These are phyloP conservation scores for Pocillopora grandis DNA, from an alignment of 92 coral and sea anemone genomes.

Conservation along the genomic window DNA sequence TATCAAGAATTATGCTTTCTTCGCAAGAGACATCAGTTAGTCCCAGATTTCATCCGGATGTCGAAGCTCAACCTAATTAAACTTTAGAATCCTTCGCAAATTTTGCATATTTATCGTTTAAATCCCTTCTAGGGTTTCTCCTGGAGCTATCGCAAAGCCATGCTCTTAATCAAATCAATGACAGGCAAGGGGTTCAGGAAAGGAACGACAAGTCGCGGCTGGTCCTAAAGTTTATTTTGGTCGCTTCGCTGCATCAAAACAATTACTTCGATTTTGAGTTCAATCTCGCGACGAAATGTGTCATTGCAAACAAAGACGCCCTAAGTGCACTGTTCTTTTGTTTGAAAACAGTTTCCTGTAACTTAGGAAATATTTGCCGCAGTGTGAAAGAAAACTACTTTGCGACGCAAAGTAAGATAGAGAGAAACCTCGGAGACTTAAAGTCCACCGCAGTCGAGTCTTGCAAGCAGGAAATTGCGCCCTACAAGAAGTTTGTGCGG, in stretches of 20 bases:
- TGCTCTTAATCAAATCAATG: slow-evolving; percentile 39
- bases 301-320: slow-evolving; percentile 25
- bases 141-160: neutral
- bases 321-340: slow-evolving; percentile 33
- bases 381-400: slow-evolving; percentile 19
- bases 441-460: neutral
- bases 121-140: slow-evolving; percentile 43
- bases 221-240: slow-evolving; percentile 18
- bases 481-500: neutral
- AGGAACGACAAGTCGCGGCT: slow-evolving; percentile 17
- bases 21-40: neutral
- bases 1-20: neutral
- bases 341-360: slow-evolving; percentile 35
- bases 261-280: slow-evolving; percentile 18
- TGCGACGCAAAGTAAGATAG: neutral
- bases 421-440: neutral
- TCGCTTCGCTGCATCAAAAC: slow-evolving; percentile 33
- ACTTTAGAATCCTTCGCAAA: slow-evolving; percentile 17
- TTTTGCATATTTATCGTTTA: slow-evolving; percentile 32
- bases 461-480: neutral
- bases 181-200: slow-evolving; percentile 28
- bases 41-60: neutral
- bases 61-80: slow-evolving; percentile 9
- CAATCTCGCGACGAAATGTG: slow-evolving; percentile 29
- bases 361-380: slow-evolving; percentile 33